These are phyloP conservation scores for Panagrolaimus sp. DNA, from an alignment of 1,140 invertebrate species.

Conservation along the genomic window DNA sequence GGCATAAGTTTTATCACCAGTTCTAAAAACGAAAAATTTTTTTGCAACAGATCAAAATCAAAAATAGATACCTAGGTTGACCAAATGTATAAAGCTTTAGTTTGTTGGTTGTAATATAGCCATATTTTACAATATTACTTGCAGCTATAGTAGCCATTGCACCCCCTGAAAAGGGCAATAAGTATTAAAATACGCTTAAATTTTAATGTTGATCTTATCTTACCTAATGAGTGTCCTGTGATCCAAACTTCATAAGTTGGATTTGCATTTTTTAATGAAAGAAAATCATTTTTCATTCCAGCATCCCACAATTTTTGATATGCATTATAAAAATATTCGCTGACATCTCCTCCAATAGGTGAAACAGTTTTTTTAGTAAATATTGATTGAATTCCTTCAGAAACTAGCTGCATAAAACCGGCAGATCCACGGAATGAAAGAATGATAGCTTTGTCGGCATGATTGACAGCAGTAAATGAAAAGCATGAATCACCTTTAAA, in stretches of 20 bases:
- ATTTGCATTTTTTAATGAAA: conserved; percentile 21
- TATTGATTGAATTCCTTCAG: conserved; percentile 36
- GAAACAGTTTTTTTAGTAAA: conserved; percentile 26
- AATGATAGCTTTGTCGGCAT: conserved; percentile 34
- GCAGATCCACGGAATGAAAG: conserved; percentile 43
- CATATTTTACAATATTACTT: not conserved
- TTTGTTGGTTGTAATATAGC: conserved; percentile 23
- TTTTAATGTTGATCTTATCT: no score
- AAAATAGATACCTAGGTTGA: no score
- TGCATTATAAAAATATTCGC: conserved; percentile 38
- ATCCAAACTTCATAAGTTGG: conserved; percentile 46
- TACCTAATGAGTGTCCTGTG: conserved; percentile 43
- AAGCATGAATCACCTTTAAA: conserved; percentile 33
- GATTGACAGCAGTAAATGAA: conserved; percentile 37
- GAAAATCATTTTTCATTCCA: conserved; percentile 37
- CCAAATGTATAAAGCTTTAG: conserved; percentile 46
- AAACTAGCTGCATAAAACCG: conserved; percentile 42
- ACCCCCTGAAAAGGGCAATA: conserved; percentile 26
- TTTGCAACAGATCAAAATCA: no score
- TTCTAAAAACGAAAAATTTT: no score
- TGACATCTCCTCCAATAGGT: conserved; percentile 37
- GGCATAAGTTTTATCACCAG: conserved; percentile 38
- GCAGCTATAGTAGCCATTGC: conserved; percentile 31
- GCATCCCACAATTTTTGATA: conserved; percentile 35
- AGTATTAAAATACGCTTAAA: no score